phyloP scores from a whole-genome alignment of 2,113 vertebrate species.

The Jacana jacana region DNA sequence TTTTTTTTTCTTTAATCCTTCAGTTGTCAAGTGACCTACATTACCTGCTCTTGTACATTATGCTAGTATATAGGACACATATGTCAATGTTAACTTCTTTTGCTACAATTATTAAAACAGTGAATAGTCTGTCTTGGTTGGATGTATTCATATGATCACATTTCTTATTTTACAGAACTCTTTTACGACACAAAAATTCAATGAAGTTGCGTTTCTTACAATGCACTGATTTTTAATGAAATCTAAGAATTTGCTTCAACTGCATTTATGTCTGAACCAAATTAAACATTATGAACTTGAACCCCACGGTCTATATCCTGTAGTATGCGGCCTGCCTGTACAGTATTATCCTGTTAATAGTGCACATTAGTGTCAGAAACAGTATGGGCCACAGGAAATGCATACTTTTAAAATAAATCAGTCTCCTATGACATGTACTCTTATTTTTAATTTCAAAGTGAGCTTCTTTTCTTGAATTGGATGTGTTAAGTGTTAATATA shows the following conservation, averaged over 20 bases:
- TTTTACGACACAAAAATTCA: not conserved
- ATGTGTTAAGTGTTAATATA: not conserved
- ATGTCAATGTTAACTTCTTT: not conserved
- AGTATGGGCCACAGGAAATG: not conserved
- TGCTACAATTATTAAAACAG: not conserved
- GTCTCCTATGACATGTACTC: not conserved
- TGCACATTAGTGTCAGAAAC: not conserved
- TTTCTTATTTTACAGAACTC: not conserved
- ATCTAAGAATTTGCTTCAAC: not conserved
- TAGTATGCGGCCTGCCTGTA: not conserved
- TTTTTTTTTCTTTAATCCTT: not conserved
- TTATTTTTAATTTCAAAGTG: not conserved
- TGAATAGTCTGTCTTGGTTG: not conserved
- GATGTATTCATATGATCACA: not conserved
- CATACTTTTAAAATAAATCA: not conserved
- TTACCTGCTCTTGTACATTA: not conserved
- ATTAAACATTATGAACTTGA: not conserved
- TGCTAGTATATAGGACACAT: not conserved
- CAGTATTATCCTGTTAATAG: not conserved
- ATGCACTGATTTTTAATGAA: not conserved
- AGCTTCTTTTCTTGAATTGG: not conserved
- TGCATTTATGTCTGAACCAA: not conserved
- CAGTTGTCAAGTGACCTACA: not conserved
- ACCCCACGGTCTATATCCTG: not conserved
- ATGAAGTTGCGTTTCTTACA: not conserved